phyloP scores from a whole-genome alignment of 2,797 vertebrate species.

The Sternotherus odoratus region DNA sequence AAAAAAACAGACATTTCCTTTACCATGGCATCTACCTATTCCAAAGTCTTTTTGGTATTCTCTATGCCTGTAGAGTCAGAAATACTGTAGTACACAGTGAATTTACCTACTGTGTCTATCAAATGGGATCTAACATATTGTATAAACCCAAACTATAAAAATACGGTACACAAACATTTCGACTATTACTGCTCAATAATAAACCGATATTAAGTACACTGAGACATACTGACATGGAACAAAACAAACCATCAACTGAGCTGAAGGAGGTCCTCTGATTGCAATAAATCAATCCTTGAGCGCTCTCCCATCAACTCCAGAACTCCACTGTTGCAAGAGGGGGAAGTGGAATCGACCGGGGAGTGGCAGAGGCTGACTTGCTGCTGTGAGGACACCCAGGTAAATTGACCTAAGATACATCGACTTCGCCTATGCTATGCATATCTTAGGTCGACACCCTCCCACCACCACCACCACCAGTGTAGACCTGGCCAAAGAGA shows the following conservation, averaged over 20 bases:
- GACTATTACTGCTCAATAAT: not conserved
- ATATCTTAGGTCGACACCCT: no score
- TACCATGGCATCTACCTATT: not conserved
- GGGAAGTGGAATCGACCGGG: no score
- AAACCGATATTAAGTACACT: not conserved
- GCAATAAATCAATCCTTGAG: no score
- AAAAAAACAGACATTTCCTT: constrained; percentile 9
- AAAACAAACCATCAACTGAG: constrained; percentile 20
- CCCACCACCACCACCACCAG: no score
- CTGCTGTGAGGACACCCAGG: no score
- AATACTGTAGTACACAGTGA: not conserved
- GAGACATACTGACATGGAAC: not conserved
- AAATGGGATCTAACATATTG: not conserved
- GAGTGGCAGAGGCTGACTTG: no score
- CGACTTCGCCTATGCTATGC: no score
- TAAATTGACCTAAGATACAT: no score
- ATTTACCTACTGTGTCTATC: not conserved
- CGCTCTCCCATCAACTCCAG: no score
- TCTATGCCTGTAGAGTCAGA: not conserved
- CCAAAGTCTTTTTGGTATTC: not conserved
- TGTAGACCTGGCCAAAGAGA: no score
- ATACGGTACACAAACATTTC: not conserved
- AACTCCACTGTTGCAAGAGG: no score
- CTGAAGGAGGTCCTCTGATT: constrained; percentile 33
- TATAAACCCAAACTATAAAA: constrained; percentile 1